Percentiles rank a stretch among this genome's conserved stretches.
Conservation (phyloP, 2,113 vertebrate species). For the Lipophrys pholis region DNA sequence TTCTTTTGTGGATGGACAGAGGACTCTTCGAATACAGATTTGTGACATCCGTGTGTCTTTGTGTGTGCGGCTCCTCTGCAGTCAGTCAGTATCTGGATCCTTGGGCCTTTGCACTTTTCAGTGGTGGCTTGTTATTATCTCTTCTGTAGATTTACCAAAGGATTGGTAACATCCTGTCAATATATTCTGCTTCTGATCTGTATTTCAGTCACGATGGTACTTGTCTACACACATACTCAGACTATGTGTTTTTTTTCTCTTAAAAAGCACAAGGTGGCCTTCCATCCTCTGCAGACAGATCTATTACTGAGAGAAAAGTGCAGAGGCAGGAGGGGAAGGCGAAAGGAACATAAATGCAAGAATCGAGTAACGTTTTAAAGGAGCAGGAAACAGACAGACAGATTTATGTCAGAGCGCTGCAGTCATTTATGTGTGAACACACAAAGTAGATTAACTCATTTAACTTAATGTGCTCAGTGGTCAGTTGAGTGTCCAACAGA, state of each 20-base stretch:
- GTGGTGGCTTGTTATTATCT: slow-evolving; percentile 36
- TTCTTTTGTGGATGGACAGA: slow-evolving; percentile 32
- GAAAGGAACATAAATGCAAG: slow-evolving; percentile 15
- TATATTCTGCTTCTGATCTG: slow-evolving; percentile 21
- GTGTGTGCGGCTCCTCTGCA: background rate
- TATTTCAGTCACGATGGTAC: slow-evolving; percentile 31
- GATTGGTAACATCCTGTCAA: slow-evolving; percentile 14
- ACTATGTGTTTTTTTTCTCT: background rate
- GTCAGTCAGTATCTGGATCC: background rate
- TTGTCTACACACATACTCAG: background rate
- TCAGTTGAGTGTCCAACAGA: slow-evolving; percentile 57
- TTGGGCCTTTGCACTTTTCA: no score
- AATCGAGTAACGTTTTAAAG: slow-evolving; percentile 1
- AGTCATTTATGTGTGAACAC: slow-evolving; percentile 53
- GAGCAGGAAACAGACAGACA: background rate
- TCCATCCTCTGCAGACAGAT: slow-evolving; percentile 1
- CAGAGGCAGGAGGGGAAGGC: background rate
- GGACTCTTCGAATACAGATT: slow-evolving; percentile 23
- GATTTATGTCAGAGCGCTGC: slow-evolving; percentile 33
- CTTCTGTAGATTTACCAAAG: slow-evolving; percentile 19
- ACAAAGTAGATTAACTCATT: slow-evolving; percentile 67
- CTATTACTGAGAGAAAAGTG: background rate
- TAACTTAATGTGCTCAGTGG: slow-evolving; percentile 67
- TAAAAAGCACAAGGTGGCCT: slow-evolving; percentile 8
- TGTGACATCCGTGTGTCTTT: slow-evolving; percentile 6